Conservation (phyloP, 2,113 vertebrate genomes). For the Clarias gariepinus region DNA sequence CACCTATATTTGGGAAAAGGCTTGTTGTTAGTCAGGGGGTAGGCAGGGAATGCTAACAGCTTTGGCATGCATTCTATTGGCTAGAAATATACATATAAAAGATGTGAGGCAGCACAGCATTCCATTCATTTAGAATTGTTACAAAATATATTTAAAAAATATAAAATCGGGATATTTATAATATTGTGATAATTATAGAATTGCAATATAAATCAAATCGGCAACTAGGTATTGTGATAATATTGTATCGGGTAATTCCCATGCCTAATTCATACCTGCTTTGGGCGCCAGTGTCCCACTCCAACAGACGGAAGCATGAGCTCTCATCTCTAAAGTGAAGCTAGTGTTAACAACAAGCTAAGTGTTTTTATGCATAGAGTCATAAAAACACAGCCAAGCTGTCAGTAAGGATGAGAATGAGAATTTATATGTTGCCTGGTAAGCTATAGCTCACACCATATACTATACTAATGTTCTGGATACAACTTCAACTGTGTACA, state of each 20-base stretch:
- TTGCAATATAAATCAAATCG: too few species aligned
- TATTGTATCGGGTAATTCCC: too few species aligned
- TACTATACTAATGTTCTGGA: too few species aligned
- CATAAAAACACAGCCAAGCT: neutral
- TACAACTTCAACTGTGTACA: neutral
- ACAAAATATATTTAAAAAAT: too few species aligned
- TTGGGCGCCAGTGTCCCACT: neutral
- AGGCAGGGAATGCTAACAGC: neutral
- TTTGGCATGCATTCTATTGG: neutral
- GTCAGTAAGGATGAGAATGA: neutral
- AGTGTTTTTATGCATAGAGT: neutral
- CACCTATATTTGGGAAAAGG: neutral
- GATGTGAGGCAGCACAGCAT: too few species aligned
- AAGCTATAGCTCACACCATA: neutral
- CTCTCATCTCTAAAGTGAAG: neutral
- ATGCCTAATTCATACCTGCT: neutral
- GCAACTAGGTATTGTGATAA: too few species aligned
- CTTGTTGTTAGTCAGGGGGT: neutral
- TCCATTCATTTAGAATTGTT: too few species aligned
- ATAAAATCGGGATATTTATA: too few species aligned
- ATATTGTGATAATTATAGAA: too few species aligned
- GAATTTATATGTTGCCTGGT: neutral
- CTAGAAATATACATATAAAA: too few species aligned
- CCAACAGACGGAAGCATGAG: neutral
- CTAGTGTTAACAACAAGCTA: too few species aligned